Evolutionary conservation across 1,140 invertebrate species (phyloP).

Genomic region (Caerostris darwini): DNA sequence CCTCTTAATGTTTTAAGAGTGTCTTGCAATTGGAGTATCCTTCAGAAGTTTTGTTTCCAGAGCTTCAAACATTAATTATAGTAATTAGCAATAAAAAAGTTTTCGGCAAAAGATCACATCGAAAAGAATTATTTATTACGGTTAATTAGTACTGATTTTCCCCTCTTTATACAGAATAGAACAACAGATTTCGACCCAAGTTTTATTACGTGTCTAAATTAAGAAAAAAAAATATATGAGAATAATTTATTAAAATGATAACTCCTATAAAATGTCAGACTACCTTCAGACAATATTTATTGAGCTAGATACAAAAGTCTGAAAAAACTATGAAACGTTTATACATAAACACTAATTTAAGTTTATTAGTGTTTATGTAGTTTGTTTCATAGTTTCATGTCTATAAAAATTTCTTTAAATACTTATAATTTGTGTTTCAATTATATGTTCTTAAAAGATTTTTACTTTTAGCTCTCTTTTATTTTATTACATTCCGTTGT

Average conservation of each 20-base stretch:
- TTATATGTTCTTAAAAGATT: no score
- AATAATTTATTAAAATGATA: neutral
- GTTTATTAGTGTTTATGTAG: no score
- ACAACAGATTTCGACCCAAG: neutral
- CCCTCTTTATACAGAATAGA: neutral
- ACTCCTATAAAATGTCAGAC: neutral
- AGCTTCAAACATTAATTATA: conserved; percentile 26
- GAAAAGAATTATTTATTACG: conserved; percentile 5
- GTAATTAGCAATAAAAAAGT: conserved; percentile 36
- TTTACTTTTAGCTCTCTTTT: no score
- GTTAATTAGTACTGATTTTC: neutral
- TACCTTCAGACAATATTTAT: neutral
- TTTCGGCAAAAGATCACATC: neutral
- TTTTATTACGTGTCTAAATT: neutral
- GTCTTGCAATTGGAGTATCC: conserved; percentile 9
- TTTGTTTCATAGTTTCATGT: no score
- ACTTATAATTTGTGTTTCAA: no score
- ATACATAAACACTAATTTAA: no score
- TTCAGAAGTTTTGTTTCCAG: conserved; percentile 19
- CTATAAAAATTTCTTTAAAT: no score
- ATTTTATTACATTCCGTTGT: no score
- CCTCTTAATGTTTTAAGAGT: neutral
- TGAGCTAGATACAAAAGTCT: no score
- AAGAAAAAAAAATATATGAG: neutral
- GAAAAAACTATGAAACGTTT: no score